Conservation (phyloP, 1,140 invertebrate genomes). For the Papilio xuthus region DNA sequence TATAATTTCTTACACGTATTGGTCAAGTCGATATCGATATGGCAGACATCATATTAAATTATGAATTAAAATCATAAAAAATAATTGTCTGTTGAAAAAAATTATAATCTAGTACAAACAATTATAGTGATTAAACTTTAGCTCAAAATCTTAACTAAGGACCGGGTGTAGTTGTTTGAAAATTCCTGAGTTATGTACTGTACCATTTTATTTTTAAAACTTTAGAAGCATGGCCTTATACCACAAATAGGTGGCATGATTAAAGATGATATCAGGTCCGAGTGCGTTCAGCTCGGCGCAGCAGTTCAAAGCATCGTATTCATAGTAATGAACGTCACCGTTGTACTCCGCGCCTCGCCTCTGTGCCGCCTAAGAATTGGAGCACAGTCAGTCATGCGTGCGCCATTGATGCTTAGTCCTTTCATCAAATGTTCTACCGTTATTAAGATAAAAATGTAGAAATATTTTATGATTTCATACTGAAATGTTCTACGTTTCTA, state of each 20-base stretch:
- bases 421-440: neutral
- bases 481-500: neutral
- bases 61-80: no score
- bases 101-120: no score
- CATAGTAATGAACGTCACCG: slow-evolving; percentile 18
- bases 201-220: slow-evolving; percentile 3
- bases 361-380: slow-evolving; percentile 16
- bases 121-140: no score
- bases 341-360: slow-evolving; percentile 7
- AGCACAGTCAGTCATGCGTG: slow-evolving; percentile 4
- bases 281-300: neutral
- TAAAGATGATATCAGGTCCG: slow-evolving; percentile 10
- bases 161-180: neutral
- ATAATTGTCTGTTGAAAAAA: no score
- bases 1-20: no score
- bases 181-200: neutral
- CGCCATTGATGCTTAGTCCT: slow-evolving; percentile 15
- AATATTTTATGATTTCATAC: neutral
- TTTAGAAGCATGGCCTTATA: neutral
- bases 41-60: no score
- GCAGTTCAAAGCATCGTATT: slow-evolving; percentile 1
- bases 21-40: no score
- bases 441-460: slow-evolving; percentile 11
- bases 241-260: slow-evolving; percentile 11
- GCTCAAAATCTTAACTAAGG: no score